phyloP scores from a whole-genome alignment of 2,113 vertebrate genomes.

The Varanus komodoensis region DNA sequence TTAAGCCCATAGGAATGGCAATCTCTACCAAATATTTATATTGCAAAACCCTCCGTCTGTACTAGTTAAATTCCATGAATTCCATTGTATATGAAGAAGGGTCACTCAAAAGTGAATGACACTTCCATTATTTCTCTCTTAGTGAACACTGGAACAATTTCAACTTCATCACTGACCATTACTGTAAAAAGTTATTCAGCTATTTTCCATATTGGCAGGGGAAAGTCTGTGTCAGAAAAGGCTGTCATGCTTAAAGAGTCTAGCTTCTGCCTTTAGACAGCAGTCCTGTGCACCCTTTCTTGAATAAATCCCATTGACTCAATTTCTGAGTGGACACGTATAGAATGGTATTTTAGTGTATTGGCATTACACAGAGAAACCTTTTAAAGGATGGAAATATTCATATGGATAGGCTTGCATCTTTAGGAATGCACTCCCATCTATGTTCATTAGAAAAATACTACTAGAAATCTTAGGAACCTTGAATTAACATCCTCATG shows the following conservation, averaged over 20 bases:
- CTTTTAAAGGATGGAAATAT: not conserved
- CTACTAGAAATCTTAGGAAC: not conserved
- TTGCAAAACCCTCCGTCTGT: conserved; percentile 17
- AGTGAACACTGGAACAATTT: not conserved
- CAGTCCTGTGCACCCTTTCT: not conserved
- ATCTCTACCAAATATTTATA: conserved; percentile 30
- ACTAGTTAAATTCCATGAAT: conserved; percentile 58
- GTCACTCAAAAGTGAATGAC: conserved; percentile 5
- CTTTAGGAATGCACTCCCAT: not conserved
- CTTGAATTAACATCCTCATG: not conserved
- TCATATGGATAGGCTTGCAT: not conserved
- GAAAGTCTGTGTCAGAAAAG: conserved; percentile 30
- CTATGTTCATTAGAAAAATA: not conserved
- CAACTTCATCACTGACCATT: conserved; percentile 17
- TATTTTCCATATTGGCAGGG: conserved; percentile 18
- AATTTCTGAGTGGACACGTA: no score
- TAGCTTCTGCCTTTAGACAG: conserved; percentile 1
- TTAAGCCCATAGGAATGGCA: conserved; percentile 50
- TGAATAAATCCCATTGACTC: no score
- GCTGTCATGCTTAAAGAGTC: conserved; percentile 28
- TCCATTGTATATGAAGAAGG: conserved; percentile 38
- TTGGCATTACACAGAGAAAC: not conserved
- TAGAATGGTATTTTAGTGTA: not conserved
- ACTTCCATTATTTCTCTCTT: conserved; percentile 10
- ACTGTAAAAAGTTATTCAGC: conserved; percentile 47